phyloP scores from a whole-genome alignment of 1,140 invertebrate genomes.

The Thalassaphorura encarpata region DNA sequence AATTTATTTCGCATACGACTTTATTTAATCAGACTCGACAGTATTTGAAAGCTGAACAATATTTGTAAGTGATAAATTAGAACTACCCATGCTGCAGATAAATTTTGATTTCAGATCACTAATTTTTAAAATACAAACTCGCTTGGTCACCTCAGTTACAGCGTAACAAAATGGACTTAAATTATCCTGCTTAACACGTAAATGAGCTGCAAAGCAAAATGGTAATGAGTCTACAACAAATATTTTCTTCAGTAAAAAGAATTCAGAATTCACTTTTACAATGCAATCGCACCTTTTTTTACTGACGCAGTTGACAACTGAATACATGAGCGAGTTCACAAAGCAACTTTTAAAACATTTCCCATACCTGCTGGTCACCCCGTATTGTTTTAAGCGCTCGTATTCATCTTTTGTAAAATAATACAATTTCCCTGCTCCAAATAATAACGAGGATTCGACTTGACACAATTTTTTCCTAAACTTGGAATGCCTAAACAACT shows the following conservation, averaged over 20 bases:
- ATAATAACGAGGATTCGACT: not conserved
- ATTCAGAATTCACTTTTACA: not conserved
- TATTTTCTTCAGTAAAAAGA: not conserved
- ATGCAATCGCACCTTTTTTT: not conserved
- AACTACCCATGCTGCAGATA: not conserved
- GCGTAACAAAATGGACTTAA: conserved; percentile 14
- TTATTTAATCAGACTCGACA: no score
- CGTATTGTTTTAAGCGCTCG: not conserved
- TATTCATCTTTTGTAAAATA: not conserved
- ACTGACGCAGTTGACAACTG: not conserved
- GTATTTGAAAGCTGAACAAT: not conserved
- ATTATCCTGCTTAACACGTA: not conserved
- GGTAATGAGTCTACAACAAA: not conserved
- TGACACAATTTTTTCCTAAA: not conserved
- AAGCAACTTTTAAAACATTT: not conserved
- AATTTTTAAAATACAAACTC: not conserved
- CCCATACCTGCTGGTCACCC: not conserved
- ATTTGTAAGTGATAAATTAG: not conserved
- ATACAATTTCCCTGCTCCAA: not conserved
- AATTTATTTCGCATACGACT: no score
- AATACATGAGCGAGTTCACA: not conserved
- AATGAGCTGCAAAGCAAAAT: not conserved
- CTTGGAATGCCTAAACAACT: not conserved
- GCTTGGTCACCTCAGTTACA: conserved; percentile 3
- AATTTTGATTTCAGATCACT: not conserved